phyloP scores from a whole-genome alignment of 2,888 invertebrate species.

The Sarcophaga carnaria region DNA sequence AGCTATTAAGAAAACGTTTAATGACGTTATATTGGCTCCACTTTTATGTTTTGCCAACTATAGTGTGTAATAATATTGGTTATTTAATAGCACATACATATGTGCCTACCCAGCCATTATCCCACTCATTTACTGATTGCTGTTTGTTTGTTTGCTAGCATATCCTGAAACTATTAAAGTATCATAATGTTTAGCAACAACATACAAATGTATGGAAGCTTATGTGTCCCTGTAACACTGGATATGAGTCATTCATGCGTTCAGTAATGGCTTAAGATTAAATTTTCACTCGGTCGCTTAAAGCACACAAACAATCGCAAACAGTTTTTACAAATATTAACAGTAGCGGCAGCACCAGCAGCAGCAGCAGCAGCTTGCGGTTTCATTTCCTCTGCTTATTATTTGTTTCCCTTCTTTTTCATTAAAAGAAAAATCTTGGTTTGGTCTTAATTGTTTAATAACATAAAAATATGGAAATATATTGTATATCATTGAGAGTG shows the following conservation, averaged over 20 bases:
- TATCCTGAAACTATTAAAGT: conserved; percentile 45
- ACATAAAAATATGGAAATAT: conserved; percentile 27
- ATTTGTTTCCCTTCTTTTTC: background rate
- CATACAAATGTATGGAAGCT: too few relatives aligned
- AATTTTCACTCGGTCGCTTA: conserved; percentile 34
- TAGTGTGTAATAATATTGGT: background rate
- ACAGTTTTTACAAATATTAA: conserved; percentile 5
- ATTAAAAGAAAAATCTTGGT: conserved; percentile 16
- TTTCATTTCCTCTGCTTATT: conserved; percentile 44
- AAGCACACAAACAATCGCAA: conserved; percentile 21
- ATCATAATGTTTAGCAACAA: background rate
- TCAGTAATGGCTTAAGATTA: conserved; percentile 36
- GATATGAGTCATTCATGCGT: conserved; percentile 24
- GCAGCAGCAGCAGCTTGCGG: conserved; percentile 42
- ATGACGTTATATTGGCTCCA: background rate
- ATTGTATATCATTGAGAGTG: conserved; percentile 8
- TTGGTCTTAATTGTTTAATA: conserved; percentile 28
- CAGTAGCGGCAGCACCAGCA: conserved; percentile 9
- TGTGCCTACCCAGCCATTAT: conserved; percentile 14
- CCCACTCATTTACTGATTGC: conserved; percentile 4
- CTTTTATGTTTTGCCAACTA: conserved; percentile 15
- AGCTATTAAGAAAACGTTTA: background rate
- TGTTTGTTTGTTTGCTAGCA: conserved; percentile 15
- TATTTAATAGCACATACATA: background rate
- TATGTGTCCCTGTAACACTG: background rate